phyloP scores from a whole-genome alignment of 2,888 invertebrate species.

The Clunio marinus region DNA sequence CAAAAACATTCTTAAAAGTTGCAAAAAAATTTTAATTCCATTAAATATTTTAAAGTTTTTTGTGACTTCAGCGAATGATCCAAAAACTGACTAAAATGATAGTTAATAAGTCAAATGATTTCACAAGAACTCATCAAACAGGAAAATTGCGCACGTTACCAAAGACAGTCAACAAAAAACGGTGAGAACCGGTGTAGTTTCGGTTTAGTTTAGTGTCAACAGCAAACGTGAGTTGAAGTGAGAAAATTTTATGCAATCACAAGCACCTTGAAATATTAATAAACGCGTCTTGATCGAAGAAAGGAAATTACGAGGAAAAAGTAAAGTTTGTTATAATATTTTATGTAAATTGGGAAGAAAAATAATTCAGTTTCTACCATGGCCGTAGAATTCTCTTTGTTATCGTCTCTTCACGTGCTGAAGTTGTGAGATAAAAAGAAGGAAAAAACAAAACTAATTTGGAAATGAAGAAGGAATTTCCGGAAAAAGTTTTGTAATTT shows the following conservation, averaged over 20 bases:
- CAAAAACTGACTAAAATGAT: no score
- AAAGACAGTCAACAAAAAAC: background rate
- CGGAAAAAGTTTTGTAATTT: background rate
- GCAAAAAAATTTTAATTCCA: no score
- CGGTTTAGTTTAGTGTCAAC: slow-evolving; percentile 15
- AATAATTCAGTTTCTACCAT: slow-evolving; percentile 1
- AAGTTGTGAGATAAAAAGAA: background rate
- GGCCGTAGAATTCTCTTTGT: background rate
- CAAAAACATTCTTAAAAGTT: no score
- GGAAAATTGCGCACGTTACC: slow-evolving; percentile 27
- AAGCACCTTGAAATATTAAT: background rate
- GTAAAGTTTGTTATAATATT: background rate
- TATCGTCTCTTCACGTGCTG: background rate
- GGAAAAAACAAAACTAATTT: background rate
- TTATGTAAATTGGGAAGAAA: no score
- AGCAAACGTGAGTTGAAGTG: slow-evolving; percentile 22
- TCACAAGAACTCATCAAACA: background rate
- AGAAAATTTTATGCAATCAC: background rate
- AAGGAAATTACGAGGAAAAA: background rate
- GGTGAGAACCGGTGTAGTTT: background rate
- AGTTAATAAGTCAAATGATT: no score
- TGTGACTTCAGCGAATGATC: no score
- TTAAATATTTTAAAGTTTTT: no score
- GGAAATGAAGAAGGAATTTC: background rate
- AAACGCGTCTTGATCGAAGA: background rate